These are phyloP conservation scores for Limnodromus scolopaceus DNA, from an alignment of 2,797 vertebrate species.

Conservation along the genomic window DNA sequence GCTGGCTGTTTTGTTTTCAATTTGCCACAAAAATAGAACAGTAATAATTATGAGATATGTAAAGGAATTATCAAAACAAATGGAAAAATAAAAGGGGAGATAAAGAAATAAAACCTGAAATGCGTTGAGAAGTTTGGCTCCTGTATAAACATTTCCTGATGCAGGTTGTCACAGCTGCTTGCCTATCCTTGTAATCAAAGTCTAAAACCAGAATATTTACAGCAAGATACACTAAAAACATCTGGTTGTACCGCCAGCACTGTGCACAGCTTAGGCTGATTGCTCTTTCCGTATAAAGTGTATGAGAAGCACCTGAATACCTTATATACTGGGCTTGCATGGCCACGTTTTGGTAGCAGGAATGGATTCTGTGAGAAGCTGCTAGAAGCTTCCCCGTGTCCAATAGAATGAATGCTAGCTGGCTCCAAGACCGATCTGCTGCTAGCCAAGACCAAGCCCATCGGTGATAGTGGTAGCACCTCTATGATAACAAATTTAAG, in stretches of 20 bases:
- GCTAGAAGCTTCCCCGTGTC: background rate
- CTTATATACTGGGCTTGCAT: background rate
- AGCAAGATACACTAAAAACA: background rate
- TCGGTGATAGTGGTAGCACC: background rate
- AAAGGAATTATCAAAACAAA: background rate
- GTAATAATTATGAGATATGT: background rate
- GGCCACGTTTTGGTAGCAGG: background rate
- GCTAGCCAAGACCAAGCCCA: background rate
- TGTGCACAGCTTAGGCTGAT: background rate
- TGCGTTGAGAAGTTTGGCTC: background rate
- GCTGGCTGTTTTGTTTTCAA: background rate
- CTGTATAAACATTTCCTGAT: background rate
- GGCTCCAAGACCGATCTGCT: background rate
- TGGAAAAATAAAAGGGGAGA: background rate
- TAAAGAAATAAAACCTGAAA: constrained; percentile 1
- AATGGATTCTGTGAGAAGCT: background rate
- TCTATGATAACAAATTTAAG: background rate
- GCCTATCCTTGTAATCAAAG: background rate
- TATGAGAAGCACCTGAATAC: background rate
- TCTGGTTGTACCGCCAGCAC: background rate
- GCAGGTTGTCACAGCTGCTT: background rate
- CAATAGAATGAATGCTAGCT: background rate
- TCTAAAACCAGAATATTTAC: background rate
- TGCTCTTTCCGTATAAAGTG: background rate
- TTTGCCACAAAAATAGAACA: background rate